Base-by-base conservation (phyloP, 2,888 invertebrate genomes). In the Suillia variegata region DNA sequence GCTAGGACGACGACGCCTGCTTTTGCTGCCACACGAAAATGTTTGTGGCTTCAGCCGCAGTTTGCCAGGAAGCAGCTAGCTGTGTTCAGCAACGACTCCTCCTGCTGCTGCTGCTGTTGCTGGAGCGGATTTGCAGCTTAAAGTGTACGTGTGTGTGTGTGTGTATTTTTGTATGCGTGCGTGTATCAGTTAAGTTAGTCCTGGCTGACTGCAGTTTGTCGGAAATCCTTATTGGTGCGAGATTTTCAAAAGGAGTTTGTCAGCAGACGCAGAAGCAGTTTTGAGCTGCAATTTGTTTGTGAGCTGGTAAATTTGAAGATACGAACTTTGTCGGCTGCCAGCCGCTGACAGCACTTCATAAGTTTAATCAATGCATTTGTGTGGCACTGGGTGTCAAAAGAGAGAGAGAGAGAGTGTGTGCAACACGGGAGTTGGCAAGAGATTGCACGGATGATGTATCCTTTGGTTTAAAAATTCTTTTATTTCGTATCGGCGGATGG, bases 51-150 rank as follows among this genome's bases (percentile, higher is more conserved):
- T 18, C 22, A 31, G 21, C 26, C 20, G 54, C 24, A 48, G 54
- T 54, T 50, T 50, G 50, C 38, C 42, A 42, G 54, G 49, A 58
- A 33, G 38, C 10, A 34, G 26, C 63, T 62, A 3, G 18, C 17
- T 18, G 62, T n/a, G n/a, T n/a, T n/a, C n/a, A n/a, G n/a, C n/a
- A n/a, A n/a, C n/a, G n/a, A n/a, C n/a, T n/a, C n/a, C 71, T 64
- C 24, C 71, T 67, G 62, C 56, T 48, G 50, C 51, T 47, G 49
- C 20, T 49, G 48, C 33, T 33, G 34, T 38, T 50, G 22, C 24
- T 54, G 24, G 24, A 45, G n/a, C 6, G 20, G 45, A 45, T 45
- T 45, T 45, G 45, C 18, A 45, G 45, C 45, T 45, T 45, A 45
- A 45, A 45, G 45, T 45, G 18, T 13, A 45, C 45, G 18, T 5